Conservation (phyloP, 30 jellyfish, hydroid and myxozoan species). For the Pelagia noctiluca region DNA sequence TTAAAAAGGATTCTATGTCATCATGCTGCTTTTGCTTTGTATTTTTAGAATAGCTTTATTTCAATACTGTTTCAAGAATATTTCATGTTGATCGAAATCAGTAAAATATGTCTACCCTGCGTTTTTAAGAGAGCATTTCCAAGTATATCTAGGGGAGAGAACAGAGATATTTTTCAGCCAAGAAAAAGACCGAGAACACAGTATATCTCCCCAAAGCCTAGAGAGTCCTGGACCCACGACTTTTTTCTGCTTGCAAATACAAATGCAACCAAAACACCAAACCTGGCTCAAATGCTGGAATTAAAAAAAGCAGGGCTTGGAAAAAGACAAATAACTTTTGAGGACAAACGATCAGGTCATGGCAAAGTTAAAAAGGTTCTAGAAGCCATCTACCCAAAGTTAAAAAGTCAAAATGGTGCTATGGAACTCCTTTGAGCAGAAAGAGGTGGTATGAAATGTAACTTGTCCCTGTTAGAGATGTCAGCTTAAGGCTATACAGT, state of each 20-base stretch:
- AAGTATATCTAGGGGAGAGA: not conserved
- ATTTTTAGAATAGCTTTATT: not conserved
- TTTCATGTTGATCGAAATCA: not conserved
- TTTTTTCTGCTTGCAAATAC: not conserved
- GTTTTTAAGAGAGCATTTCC: slow-evolving; percentile 1
- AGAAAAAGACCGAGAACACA: not conserved
- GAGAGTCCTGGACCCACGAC: slow-evolving; percentile 4
- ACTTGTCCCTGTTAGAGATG: slow-evolving; percentile 6
- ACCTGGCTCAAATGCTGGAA: slow-evolving; percentile 4
- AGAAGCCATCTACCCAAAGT: not conserved
- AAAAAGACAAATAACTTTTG: not conserved
- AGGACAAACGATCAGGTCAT: slow-evolving; percentile 4
- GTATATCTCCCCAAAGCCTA: not conserved
- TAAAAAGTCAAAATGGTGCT: slow-evolving; percentile 2
- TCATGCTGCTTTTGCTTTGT: not conserved
- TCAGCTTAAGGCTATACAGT: not conserved
- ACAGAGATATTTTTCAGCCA: not conserved
- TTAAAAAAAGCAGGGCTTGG: not conserved
- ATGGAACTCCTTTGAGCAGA: not conserved
- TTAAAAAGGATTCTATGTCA: not conserved
- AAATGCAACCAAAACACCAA: not conserved
- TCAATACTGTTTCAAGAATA: too few species aligned
- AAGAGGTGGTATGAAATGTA: slow-evolving; percentile 5
- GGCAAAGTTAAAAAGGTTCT: not conserved
- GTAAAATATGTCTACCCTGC: not conserved